Evolutionary conservation across 1,140 invertebrate genomes (phyloP).

Genomic region (Ostrea denselamellosa): DNA sequence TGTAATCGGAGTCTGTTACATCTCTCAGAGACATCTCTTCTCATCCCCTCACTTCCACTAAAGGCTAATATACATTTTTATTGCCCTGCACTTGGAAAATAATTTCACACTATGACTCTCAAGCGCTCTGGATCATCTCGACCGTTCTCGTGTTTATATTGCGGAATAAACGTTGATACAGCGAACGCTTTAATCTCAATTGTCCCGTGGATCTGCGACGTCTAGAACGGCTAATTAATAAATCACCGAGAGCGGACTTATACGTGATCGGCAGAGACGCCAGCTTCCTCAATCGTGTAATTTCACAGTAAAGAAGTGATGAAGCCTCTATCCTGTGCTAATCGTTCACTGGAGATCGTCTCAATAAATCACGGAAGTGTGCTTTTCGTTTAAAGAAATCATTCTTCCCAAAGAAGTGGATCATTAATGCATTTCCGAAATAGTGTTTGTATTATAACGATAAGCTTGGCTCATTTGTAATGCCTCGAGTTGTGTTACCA

Average conservation of each 20-base stretch:
- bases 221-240: conserved; percentile 9
- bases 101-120: conserved; percentile 25
- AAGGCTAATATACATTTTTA: conserved; percentile 10
- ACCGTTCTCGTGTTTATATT: conserved; percentile 1
- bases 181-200: conserved; percentile 30
- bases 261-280: neutral
- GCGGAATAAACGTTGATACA: conserved; percentile 8
- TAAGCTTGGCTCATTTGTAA: neutral
- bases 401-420: conserved; percentile 27
- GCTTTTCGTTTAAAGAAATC: conserved; percentile 15
- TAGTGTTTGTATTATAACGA: conserved; percentile 31
- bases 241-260: neutral
- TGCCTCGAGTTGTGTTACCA: neutral
- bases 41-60: conserved; percentile 13
- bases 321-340: conserved; percentile 13
- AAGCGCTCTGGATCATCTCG: neutral
- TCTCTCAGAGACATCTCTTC: neutral
- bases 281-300: neutral
- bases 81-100: conserved; percentile 23
- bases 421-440: conserved; percentile 27
- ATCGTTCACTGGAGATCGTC: neutral
- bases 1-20: neutral
- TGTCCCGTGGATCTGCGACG: neutral
- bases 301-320: neutral
- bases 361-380: conserved; percentile 32